These are phyloP conservation scores for Varroa destructor DNA, from an alignment of 1,140 invertebrate species.

Conservation along the genomic window DNA sequence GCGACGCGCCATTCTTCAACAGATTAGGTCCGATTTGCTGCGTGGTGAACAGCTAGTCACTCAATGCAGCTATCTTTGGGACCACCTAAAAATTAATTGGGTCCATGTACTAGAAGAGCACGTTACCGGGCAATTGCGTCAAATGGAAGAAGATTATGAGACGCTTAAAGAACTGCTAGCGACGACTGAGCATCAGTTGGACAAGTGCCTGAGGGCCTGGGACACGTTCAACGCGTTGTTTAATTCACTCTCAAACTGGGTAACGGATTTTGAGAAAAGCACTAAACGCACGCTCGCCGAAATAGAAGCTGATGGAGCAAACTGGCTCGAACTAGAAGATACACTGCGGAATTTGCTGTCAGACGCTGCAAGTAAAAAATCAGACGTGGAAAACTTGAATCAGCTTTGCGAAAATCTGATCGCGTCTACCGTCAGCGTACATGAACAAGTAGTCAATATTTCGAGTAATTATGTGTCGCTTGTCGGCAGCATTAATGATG, in stretches of 20 bases:
- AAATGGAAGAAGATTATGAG: conserved; percentile 22
- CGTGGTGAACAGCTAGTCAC: conserved; percentile 6
- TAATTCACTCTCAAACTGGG: background rate
- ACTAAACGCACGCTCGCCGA: background rate
- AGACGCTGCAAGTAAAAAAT: conserved; percentile 51
- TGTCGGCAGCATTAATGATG: conserved; percentile 33
- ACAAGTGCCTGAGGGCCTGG: background rate
- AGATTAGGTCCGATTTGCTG: background rate
- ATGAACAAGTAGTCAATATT: conserved; percentile 31
- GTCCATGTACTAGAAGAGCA: conserved; percentile 8
- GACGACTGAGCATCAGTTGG: background rate
- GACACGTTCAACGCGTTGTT: conserved; percentile 5
- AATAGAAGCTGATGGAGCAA: background rate
- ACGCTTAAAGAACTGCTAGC: conserved; percentile 3
- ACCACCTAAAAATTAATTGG: conserved; percentile 16
- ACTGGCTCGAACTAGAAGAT: background rate
- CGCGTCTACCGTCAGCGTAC: conserved; percentile 29
- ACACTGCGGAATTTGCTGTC: conserved; percentile 51
- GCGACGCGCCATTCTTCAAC: conserved; percentile 33
- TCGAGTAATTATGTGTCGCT: conserved; percentile 30
- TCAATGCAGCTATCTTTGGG: conserved; percentile 20
- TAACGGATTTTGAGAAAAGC: conserved; percentile 1
- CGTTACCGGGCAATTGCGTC: conserved; percentile 23
- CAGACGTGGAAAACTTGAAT: conserved; percentile 29
- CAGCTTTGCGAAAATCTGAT: conserved; percentile 33